phyloP scores from a whole-genome alignment of 2,797 vertebrate species.

The Sciurus carolinensis region DNA sequence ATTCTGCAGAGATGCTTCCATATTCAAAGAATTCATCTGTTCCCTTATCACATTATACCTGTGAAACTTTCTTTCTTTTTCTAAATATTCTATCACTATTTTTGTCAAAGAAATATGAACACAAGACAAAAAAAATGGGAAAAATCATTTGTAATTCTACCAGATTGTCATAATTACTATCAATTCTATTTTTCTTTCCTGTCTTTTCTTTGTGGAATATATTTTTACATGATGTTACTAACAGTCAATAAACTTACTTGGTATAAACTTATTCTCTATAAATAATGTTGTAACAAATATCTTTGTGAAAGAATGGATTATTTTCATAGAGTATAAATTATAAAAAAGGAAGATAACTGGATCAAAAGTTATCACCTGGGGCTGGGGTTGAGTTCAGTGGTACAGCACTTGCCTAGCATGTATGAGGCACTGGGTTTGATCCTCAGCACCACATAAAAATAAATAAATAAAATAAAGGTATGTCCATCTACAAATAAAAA shows the following conservation, averaged over 20 bases:
- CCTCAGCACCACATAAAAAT: too few relatives aligned
- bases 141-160: not conserved
- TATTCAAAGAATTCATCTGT: not conserved
- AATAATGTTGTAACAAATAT: not conserved
- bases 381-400: too few relatives aligned
- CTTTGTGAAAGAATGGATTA: conserved; percentile 46
- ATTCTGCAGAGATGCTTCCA: not conserved
- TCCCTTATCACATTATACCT: not conserved
- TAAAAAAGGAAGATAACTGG: not conserved
- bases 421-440: too few relatives aligned
- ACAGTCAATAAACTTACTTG: not conserved
- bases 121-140: not conserved
- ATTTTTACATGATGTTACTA: not conserved
- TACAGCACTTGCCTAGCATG: too few relatives aligned
- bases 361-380: not conserved
- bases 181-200: conserved; percentile 20
- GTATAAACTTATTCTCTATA: conserved; percentile 17
- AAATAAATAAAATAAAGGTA: too few relatives aligned
- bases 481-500: too few relatives aligned
- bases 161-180: not conserved
- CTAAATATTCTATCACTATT: not conserved
- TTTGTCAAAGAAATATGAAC: conserved; percentile 26
- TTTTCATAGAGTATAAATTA: not conserved
- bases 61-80: conserved; percentile 12
- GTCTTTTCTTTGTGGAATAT: not conserved